Conservation (phyloP, 1,140 invertebrate genomes). For the Sycophila sp. region DNA sequence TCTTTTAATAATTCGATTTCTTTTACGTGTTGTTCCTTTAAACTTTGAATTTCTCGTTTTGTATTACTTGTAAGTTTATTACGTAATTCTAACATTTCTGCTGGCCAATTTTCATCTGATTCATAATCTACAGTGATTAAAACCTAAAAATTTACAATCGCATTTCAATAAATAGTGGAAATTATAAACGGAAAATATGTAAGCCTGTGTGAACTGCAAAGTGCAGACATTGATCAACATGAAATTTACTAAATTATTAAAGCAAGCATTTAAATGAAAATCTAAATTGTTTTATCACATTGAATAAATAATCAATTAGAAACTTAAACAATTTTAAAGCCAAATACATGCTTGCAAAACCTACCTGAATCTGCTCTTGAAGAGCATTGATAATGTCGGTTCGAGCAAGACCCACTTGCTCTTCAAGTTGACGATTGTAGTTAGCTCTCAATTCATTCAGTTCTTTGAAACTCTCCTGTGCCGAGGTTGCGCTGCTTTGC, state of each 20-base stretch:
- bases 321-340: neutral
- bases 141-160: no score
- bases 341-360: slow-evolving; percentile 35
- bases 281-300: no score
- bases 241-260: no score
- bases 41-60: slow-evolving; percentile 63
- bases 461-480: slow-evolving; percentile 53
- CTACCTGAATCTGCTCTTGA: slow-evolving; percentile 72
- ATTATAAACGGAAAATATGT: no score
- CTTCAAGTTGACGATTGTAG: slow-evolving; percentile 64
- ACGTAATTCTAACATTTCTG: slow-evolving; percentile 73
- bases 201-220: no score
- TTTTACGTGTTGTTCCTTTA: slow-evolving; percentile 55
- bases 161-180: no score
- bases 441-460: slow-evolving; percentile 53
- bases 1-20: slow-evolving; percentile 69
- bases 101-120: slow-evolving; percentile 73
- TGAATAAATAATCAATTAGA: slow-evolving; percentile 18
- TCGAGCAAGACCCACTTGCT: slow-evolving; percentile 70
- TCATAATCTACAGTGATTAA: slow-evolving; percentile 72
- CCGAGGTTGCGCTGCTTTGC: slow-evolving; percentile 41
- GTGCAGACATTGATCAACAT: no score
- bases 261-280: no score
- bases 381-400: slow-evolving; percentile 70
- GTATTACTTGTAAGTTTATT: slow-evolving; percentile 75